Evolutionary conservation across 2,113 vertebrate species (phyloP), one percentile per base, ranked within the genome.

Genomic region (Scatophagus argus): DNA sequence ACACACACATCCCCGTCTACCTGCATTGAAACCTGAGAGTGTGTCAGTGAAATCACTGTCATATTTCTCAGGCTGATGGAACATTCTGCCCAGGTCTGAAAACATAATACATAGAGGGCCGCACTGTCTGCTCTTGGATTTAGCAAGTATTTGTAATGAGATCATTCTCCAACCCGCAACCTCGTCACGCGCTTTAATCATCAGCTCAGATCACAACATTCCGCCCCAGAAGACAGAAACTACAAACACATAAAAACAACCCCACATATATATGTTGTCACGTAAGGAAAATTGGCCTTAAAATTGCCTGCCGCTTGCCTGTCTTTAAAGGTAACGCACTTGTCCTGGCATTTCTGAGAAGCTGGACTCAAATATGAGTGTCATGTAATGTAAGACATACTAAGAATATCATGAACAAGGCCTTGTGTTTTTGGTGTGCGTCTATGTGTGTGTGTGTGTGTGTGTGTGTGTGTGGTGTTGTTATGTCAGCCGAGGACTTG

Each of bases 51-150:
- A 90, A 83, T 89, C 85, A 67, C 81, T 41, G 84, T 77, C 81
- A 89, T 87, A 88, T 91, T 90, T 89, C 88, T 89, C 92, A 76
- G 46, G 62, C 72, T 68, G 77, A 84, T 89, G 92, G 75, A 90
- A 89, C 77, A 90, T 93, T 91, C 88, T 91, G 74, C 83, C 46
- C 32, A 6, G 74, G 68, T 61, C 85, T 36, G 84, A 80, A 86
- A 91, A 83, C 88, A 90, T 81, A 79, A 81, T 82, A 82, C 85
- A 92, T 65, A 84, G 90, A 88, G 63, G 83, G 87, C 70, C 63
- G 58, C 77, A 70, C 85, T 87, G 92, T 93, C 92, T 91, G 80
- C 89, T 83, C 82, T 75, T 43, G 23, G 88, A 74, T 89, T 89
- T 89, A 86, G 81, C 90, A 84, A 66, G 82, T 67, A 87, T 84